A percentile compares a stretch with the other conserved stretches of the same genome.
phyloP scores from a whole-genome alignment of 2,888 invertebrate species.

The Drosophila buzzatii region DNA sequence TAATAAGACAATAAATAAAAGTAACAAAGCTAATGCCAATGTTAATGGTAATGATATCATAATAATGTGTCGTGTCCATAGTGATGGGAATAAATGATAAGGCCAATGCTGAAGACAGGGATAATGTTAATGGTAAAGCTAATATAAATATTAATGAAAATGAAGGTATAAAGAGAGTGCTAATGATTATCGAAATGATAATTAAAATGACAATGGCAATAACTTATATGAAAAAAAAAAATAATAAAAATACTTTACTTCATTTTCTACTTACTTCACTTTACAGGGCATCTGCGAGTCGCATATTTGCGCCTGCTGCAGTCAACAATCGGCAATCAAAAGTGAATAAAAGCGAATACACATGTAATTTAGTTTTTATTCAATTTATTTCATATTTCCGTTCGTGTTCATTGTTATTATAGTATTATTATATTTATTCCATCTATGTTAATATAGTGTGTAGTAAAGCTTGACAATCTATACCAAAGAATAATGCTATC shows the following conservation, averaged over 20 bases:
- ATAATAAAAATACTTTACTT: neutral
- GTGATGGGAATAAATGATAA: neutral
- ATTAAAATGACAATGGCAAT: neutral
- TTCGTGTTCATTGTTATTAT: constrained; percentile 60
- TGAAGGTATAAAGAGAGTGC: neutral
- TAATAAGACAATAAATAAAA: neutral
- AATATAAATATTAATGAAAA: neutral
- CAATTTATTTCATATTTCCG: constrained; percentile 73
- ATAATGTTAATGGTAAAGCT: neutral
- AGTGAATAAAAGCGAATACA: constrained; percentile 6
- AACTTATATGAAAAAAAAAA: too few relatives aligned
- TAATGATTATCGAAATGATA: neutral
- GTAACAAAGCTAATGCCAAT: neutral
- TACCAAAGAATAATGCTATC: constrained; percentile 71
- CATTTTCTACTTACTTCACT: neutral
- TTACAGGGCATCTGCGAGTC: neutral
- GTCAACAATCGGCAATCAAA: constrained; percentile 4
- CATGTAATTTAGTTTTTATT: constrained; percentile 63
- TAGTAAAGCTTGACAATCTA: constrained; percentile 81
- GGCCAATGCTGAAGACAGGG: neutral
- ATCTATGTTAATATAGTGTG: constrained; percentile 74
- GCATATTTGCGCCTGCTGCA: neutral
- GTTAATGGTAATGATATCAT: neutral
- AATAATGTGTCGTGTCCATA: neutral
- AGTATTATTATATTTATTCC: constrained; percentile 58